Conservation (phyloP, 2,888 invertebrate genomes). For the Lithophane semibrunnea region DNA sequence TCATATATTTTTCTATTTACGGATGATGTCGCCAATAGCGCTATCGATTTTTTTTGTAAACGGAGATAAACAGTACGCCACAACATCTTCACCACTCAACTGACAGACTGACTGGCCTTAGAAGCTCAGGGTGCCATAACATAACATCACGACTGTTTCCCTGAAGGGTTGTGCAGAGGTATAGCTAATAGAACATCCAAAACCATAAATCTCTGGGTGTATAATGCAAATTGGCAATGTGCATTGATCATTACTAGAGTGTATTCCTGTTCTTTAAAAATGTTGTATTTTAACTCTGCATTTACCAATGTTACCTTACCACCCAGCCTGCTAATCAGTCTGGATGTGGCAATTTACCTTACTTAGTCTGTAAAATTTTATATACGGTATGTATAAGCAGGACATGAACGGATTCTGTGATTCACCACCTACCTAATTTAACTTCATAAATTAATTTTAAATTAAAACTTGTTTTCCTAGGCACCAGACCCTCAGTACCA, state of each 20-base stretch:
- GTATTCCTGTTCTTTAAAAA: too few relatives aligned
- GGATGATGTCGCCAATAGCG: too few relatives aligned
- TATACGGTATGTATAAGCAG: not conserved
- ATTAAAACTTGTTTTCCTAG: slow-evolving; percentile 74
- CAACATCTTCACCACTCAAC: too few relatives aligned
- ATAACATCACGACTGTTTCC: not conserved
- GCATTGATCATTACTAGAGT: not conserved
- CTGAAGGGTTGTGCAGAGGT: not conserved
- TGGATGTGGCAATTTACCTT: not conserved
- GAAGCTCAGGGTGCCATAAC: not conserved
- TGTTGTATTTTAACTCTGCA: not conserved
- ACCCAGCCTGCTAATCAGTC: not conserved
- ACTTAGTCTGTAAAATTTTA: not conserved
- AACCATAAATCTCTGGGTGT: not conserved
- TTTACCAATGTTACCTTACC: not conserved
- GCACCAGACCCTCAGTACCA: slow-evolving; percentile 93
- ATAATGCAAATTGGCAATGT: not conserved
- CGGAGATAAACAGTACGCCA: too few relatives aligned
- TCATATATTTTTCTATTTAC: too few relatives aligned
- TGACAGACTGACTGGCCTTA: not conserved
- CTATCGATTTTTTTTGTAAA: too few relatives aligned
- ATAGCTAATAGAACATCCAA: not conserved
- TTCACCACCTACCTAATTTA: not conserved
- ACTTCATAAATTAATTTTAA: not conserved
- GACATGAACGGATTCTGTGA: not conserved